Conservation (phyloP, 2,888 invertebrate species). For the Pseudanteris insignis region DNA sequence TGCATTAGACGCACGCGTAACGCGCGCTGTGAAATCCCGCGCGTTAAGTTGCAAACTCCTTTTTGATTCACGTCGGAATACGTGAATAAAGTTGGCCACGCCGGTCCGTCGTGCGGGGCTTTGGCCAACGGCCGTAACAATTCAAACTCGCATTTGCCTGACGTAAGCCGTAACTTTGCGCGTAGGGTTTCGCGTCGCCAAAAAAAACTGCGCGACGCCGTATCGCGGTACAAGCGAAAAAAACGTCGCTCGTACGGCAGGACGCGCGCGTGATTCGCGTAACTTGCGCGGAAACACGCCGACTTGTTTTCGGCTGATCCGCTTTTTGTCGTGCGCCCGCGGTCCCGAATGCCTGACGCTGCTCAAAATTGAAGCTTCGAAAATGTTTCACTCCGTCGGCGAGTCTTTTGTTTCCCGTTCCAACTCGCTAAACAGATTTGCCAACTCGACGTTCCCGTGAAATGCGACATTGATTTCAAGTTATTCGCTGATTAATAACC, state of each 20-base stretch:
- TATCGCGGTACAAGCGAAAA: conserved; percentile 40
- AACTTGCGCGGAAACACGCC: conserved; percentile 28
- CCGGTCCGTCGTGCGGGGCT: conserved; percentile 18
- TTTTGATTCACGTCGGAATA: conserved; percentile 60
- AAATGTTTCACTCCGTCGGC: conserved; percentile 11
- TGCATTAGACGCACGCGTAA: conserved; percentile 44
- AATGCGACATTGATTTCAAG: too few relatives aligned
- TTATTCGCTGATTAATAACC: too few relatives aligned
- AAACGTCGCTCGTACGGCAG: conserved; percentile 42
- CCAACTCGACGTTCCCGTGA: too few relatives aligned
- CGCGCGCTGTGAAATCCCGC: conserved; percentile 53
- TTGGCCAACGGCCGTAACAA: conserved; percentile 49
- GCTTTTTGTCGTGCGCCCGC: conserved; percentile 23
- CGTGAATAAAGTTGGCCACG: conserved; percentile 60
- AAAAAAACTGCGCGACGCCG: conserved; percentile 38
- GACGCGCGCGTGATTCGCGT: conserved; percentile 23
- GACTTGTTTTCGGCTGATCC: conserved; percentile 38
- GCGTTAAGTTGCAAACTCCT: conserved; percentile 56
- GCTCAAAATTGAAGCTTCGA: conserved; percentile 25
- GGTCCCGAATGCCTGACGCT: conserved; percentile 19
- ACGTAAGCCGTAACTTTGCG: conserved; percentile 64
- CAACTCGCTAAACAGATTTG: too few relatives aligned
- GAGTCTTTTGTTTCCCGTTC: too few relatives aligned
- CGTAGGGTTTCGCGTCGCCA: conserved; percentile 45
- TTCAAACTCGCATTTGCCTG: conserved; percentile 65